Evolutionary conservation across 2,888 invertebrate genomes (phyloP), one percentile per base, ranked within the genome.

Genomic region (Metacarcinus magister): DNA sequence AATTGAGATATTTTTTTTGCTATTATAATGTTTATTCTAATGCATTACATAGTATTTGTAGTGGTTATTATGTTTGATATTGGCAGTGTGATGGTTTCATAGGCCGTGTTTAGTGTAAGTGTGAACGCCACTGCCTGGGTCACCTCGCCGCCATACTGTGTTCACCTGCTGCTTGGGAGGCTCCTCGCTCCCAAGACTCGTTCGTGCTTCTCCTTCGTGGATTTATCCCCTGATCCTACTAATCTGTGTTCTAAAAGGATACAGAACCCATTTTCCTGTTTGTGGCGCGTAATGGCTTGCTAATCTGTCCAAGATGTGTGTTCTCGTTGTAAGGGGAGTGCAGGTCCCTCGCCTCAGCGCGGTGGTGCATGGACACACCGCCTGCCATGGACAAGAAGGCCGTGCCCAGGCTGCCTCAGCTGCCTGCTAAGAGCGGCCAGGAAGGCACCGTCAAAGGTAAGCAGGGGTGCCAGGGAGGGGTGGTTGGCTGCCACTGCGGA

Each of bases 261-360:
- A 95, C 95, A 95, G 95, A 54, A 93, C 95, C 67, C 44, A 46
- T 93, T 96, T 95, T 95, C 67, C 90, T 96, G 94, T 91, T 94
- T 67, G 92, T 93, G 94, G 90, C 67, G 39, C 96, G 94, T 93
- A 94, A 96, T 96, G 96, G 96, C 96, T 95, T 96, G 96, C 96
- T 96, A 96, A 96, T 94, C 96, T 43, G 60, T 89, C 82, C 96
- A 96, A 96, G 95, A 96, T 96, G 96, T 96, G 89, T 96, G 91
- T 28, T 75, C 46, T 92, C 16, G 94, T 43, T 54, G n/a, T 54
- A 43, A 67, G 87, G 90, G 96, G 95, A 92, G 94, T 94, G 32
- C 93, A 92, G 94, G 93, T 94, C 95, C 91, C 87, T 92, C 46
- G 82, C 48, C 44, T 44, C 94, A 82, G 87, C 94, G 94, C 87